Percentiles rank a stretch among this genome's conserved stretches.
Conservation (phyloP, 2,797 vertebrate species). For the Fundulus diaphanus region DNA sequence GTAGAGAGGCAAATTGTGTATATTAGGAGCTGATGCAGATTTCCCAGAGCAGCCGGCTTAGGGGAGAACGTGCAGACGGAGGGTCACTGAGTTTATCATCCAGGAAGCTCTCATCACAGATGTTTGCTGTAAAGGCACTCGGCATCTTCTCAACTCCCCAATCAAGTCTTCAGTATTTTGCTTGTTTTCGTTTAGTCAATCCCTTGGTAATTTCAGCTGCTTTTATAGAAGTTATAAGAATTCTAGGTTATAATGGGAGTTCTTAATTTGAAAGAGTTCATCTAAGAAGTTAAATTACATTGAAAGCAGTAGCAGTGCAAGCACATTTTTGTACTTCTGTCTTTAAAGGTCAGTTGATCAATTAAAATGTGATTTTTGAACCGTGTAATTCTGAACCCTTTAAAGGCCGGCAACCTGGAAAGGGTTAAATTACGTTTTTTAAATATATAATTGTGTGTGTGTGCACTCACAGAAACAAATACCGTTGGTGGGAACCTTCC, state of each 20-base stretch:
- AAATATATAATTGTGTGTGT: too few species aligned
- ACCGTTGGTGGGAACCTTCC: too few species aligned
- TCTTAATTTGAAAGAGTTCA: neutral
- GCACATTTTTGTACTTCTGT: neutral
- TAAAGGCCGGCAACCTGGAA: too few species aligned
- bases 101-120: slow-evolving; percentile 49
- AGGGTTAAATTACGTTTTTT: too few species aligned
- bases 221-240: neutral
- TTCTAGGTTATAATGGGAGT: too few species aligned
- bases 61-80: slow-evolving; percentile 4
- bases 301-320: neutral
- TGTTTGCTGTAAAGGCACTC: slow-evolving; percentile 53
- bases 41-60: slow-evolving; percentile 1
- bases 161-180: neutral
- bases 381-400: too few species aligned
- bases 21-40: slow-evolving; percentile 5
- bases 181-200: neutral
- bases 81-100: slow-evolving; percentile 54
- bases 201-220: neutral
- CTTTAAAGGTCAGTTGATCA: too few species aligned
- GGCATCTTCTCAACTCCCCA: slow-evolving; percentile 22
- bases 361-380: neutral
- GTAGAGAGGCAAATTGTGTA: slow-evolving; percentile 4
- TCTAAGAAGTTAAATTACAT: neutral
- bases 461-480: too few species aligned